These are phyloP conservation scores for Tupaia tana DNA, from an alignment of 2,113 vertebrate species.

Conservation along the genomic window DNA sequence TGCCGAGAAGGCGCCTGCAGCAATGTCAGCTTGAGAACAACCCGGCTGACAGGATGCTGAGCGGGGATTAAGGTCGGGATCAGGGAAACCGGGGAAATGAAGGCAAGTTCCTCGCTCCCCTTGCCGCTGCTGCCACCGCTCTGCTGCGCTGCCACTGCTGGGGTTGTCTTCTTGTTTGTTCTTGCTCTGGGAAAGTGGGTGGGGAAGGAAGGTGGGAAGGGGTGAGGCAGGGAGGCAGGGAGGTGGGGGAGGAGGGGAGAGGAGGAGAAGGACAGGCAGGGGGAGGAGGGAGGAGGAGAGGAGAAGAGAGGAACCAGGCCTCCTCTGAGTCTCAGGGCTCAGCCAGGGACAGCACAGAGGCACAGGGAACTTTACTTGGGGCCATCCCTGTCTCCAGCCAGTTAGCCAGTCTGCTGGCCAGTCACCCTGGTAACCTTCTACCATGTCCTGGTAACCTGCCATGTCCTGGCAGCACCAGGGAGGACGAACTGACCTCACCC, in stretches of 20 bases:
- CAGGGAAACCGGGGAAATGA: constrained; percentile 86
- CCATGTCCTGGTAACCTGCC: neutral
- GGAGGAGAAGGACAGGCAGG: neutral
- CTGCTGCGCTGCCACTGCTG: constrained; percentile 51
- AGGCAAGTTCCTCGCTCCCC: constrained; percentile 73
- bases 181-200: constrained; percentile 60
- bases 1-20: constrained; percentile 89
- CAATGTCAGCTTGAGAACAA: constrained; percentile 91
- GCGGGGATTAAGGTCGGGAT: constrained; percentile 89
- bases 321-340: neutral
- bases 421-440: neutral
- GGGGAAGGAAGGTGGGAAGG: neutral
- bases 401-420: neutral
- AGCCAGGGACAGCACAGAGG: neutral
- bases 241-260: neutral
- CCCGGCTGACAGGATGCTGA: constrained; percentile 88
- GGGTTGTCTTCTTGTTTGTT: constrained; percentile 84
- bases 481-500: neutral
- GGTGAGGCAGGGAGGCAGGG: neutral
- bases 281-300: neutral
- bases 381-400: neutral
- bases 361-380: neutral
- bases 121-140: neutral
- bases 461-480: neutral
- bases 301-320: neutral